Evolutionary conservation across 2,888 invertebrate genomes (phyloP), one percentile per base, ranked within the genome.

Genomic region (Ornithoptera priamus): DNA sequence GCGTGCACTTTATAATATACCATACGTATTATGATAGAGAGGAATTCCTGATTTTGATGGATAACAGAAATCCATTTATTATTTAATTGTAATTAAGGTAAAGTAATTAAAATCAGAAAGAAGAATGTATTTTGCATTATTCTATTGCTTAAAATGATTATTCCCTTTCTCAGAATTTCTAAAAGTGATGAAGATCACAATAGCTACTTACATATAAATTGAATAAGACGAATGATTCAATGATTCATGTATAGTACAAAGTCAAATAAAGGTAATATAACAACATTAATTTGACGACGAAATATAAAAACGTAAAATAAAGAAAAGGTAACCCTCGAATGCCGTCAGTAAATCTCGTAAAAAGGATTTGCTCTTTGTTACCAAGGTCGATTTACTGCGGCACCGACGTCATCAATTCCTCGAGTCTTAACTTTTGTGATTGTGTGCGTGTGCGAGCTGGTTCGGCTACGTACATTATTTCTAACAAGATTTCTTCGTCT

Each of bases 291-390:
- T 53, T 53, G 53, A 53, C 53, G 18, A 53, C n/a, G n/a, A n/a
- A 53, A 6, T 18, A 22, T 22, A 58, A 58, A 58, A 58, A 22
- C 1, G 57, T 56, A n/a, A 82, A 83, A 80, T 85, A 82, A 82
- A 81, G 80, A 76, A 81, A 77, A 80, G 82, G 82, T 80, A 77
- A 77, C 60, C 76, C 60, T 76, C 79, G 84, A 85, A 89, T 87
- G 85, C 86, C 85, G 80, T 77, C 86, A 78, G 89, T 91, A 90
- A 90, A 90, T 91, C 90, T 91, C 84, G 83, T 87, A 88, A 88
- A 88, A 88, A 87, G 88, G 88, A 89, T 90, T 90, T 85, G 79
- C 85, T 78, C 83, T 84, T 86, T 89, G 88, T 89, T 86, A 85
- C 86, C 83, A 76, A 77, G 80, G 78, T 80, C 89, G 86, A 90